These are phyloP conservation scores for Ennomos fuscantarius DNA, from an alignment of 2,888 invertebrate genomes.

Conservation along the genomic window DNA sequence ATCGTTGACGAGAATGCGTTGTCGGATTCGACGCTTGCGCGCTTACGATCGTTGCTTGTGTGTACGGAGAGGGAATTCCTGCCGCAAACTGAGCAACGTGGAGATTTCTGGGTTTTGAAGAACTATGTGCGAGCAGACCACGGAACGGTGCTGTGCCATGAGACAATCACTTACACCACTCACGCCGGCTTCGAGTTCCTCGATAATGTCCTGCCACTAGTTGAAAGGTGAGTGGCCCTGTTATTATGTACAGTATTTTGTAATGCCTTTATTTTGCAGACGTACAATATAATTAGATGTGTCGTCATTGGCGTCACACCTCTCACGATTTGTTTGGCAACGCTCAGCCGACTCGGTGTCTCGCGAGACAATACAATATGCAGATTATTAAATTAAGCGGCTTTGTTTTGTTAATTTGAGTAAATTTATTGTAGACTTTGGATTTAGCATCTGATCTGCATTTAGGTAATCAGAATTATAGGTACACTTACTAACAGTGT, in stretches of 20 bases:
- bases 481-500: too few relatives aligned
- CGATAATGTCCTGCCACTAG: conserved; percentile 93
- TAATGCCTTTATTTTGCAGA: conserved; percentile 39
- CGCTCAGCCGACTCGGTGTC: conserved; percentile 37
- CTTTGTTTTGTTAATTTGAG: conserved; percentile 22
- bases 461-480: too few relatives aligned
- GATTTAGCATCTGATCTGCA: too few relatives aligned
- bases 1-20: conserved; percentile 70
- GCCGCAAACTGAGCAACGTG: conserved; percentile 88
- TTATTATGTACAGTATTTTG: conserved; percentile 28
- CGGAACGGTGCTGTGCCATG: conserved; percentile 89
- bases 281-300: conserved; percentile 47
- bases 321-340: conserved; percentile 60
- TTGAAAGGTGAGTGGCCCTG: conserved; percentile 86
- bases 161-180: conserved; percentile 95
- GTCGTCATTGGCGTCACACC: conserved; percentile 49
- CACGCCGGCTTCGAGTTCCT: conserved; percentile 96
- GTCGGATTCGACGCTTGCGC: conserved; percentile 65
- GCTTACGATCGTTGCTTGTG: conserved; percentile 79
- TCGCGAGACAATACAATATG: conserved; percentile 36
- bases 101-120: conserved; percentile 95
- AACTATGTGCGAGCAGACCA: conserved; percentile 92
- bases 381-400: conserved; percentile 20
- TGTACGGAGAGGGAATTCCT: conserved; percentile 87
- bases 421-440: not conserved